Evolutionary conservation across 2,797 vertebrate genomes (phyloP).

Genomic region (Anabacerthia variegaticeps): DNA sequence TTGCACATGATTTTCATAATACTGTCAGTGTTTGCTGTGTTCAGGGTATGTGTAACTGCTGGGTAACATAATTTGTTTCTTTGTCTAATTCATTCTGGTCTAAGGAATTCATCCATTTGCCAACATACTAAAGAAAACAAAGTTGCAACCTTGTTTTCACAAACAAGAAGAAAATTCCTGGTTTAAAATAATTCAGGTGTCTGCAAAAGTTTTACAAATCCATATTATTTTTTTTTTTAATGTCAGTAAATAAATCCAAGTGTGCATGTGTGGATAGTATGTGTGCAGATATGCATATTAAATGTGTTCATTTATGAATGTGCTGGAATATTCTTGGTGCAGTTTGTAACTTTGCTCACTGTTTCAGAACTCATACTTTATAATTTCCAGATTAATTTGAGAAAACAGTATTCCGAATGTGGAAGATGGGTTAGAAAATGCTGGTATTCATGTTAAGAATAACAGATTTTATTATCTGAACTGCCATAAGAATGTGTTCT

Average conservation of each 20-base stretch:
- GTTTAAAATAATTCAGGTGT: neutral
- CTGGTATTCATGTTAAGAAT: neutral
- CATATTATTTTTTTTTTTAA: neutral
- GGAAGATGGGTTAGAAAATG: neutral
- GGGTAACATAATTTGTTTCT: neutral
- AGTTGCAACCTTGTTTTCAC: neutral
- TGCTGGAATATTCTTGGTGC: neutral
- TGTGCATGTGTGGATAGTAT: neutral
- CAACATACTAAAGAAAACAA: neutral
- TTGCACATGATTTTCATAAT: constrained; percentile 6
- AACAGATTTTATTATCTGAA: constrained; percentile 36
- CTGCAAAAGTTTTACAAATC: neutral
- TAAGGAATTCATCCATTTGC: neutral
- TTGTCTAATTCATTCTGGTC: neutral
- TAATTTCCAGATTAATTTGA: neutral
- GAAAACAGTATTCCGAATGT: neutral
- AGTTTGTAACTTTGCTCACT: neutral
- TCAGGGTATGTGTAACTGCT: neutral
- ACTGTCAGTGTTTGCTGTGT: neutral
- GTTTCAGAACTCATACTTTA: neutral
- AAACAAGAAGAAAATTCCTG: neutral
- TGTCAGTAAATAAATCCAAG: neutral
- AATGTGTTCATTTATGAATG: neutral
- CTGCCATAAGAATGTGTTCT: neutral
- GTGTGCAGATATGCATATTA: neutral